Base-by-base conservation (phyloP, 2,113 vertebrate genomes). In the Ariopsis seemanni region DNA sequence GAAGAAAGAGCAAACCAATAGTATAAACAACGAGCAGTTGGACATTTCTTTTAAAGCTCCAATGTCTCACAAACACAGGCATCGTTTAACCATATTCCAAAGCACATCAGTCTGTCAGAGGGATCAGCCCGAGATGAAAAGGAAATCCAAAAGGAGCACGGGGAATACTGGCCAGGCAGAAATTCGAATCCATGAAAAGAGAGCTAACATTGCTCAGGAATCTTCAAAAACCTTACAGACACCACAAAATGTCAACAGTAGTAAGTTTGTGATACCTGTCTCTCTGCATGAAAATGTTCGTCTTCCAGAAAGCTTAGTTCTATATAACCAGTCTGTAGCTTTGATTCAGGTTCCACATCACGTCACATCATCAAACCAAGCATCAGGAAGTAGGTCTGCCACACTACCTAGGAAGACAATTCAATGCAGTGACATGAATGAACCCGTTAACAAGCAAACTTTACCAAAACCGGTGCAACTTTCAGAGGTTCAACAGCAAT, bases 1-100 rank as follows among this genome's bases (percentile, higher is more conserved):
- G 80, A 99, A 97, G 88, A 98, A 96, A 91, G 97, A 99, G 90
- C 97, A 99, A 92, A 97, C 96, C 85, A 98, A 97, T 0, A 98
- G 97, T 90, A 99, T 97, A 83, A 96, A 96, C 93, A 96, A 96
- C 86, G 91, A 94, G 48, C 93, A 10, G 52, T 86, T 96, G 85
- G 94, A 95, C 55, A 52, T 74, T 74, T 63, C 15, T 12, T 62
- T 82, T 11, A 87, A 74, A 63, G 15, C 48, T 67, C 80, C 96
- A 93, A 9, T 89, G 20, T 7, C 25, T 20, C 74, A 88, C 5
- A 95, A 97, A 0, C 96, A 97, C n/a, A 95, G 95, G 80, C 92
- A 94, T 4, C 94, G 92, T 12, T 91, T 95, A 34, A 93, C 94
- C 50, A 89, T 95, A 87, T 65, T 22, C n/a, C 80, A 62, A 25